Conservation (phyloP, 64 coral and sea anemone genomes). For the Pocillopora verrucosa region DNA sequence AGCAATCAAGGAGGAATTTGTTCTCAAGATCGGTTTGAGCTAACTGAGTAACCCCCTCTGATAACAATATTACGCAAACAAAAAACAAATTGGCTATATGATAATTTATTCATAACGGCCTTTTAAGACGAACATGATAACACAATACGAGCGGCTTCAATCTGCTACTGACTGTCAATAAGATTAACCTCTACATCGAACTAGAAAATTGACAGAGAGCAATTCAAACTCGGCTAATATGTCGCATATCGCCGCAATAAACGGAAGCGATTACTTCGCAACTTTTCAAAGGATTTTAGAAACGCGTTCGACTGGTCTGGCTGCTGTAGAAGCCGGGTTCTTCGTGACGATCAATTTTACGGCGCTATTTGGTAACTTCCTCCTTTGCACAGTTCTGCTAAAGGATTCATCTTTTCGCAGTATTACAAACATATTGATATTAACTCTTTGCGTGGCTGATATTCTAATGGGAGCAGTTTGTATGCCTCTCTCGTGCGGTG, state of each 20-base stretch:
- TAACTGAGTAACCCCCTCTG: not conserved
- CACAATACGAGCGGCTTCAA: not conserved
- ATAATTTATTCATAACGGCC: conserved; percentile 32
- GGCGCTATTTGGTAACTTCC: conserved; percentile 44
- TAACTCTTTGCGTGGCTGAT: conserved; percentile 39
- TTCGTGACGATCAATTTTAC: conserved; percentile 28
- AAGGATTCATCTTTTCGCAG: conserved; percentile 19
- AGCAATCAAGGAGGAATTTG: not conserved
- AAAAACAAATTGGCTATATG: not conserved
- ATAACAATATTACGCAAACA: conserved; percentile 14
- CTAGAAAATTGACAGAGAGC: not conserved
- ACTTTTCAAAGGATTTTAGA: not conserved
- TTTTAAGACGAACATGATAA: not conserved
- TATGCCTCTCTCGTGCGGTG: conserved; percentile 36
- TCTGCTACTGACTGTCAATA: not conserved
- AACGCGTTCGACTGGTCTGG: not conserved
- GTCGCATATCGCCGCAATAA: not conserved
- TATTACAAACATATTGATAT: conserved; percentile 57
- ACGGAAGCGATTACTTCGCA: not conserved
- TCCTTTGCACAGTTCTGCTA: conserved; percentile 35
- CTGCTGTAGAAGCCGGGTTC: conserved; percentile 26
- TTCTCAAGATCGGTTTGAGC: not conserved
- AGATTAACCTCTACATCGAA: not conserved
- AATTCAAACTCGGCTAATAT: not conserved
- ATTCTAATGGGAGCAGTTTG: conserved; percentile 48